Base-by-base conservation (phyloP, 2,888 invertebrate species). In the Hypselothyrea guttata region DNA sequence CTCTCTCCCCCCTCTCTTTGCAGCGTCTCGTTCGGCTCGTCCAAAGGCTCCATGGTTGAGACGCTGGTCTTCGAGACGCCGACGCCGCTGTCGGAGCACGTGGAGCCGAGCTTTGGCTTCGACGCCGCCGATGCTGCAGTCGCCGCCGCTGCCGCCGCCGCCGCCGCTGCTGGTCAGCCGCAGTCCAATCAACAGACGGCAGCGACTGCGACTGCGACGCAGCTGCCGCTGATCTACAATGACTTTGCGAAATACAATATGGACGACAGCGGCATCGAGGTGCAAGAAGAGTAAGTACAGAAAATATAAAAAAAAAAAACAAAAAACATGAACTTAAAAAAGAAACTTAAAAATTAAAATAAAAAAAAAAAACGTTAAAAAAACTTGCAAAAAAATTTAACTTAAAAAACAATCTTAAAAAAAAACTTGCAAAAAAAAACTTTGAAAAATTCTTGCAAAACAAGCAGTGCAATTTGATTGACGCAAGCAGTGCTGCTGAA, bases 1-100 rank as follows among this genome's bases (percentile, higher is more conserved):
- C 62, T 63, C 12, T 27, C 9, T 38, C 15, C 22, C 5, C 27
- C 44, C 62, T 71, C 63, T 75, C 59, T 59, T 91, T 91, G 9
- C 92, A 97, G 97, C 92, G 97, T 97, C 74, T 97, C 97, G 46
- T 97, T 97, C 90, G 97, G 97, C 75, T 97, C 96, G 89, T 96
- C 96, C 76, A 97, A 97, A 90, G 97, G 97, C 73, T 97, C 97
- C 47, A 97, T 97, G 97, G 97, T 97, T 70, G 97, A 97, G 91
- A 97, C 97, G 42, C 92, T 97, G 75, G 96, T 97, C 79, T 97
- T 95, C 91, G 97, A 97, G 91, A 95, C 94, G 84, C 94, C 94
- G 28, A 92, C 92, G 46, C 93, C 92, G 61, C 92, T 95, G 47
- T 95, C 95, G 85, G 90, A 90, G 68, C 89, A 90, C 73, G 89